Percentiles rank a stretch among this genome's conserved stretches.
Evolutionary conservation across 1,140 invertebrate genomes (phyloP).

Genomic region (Microplitis demolitor): DNA sequence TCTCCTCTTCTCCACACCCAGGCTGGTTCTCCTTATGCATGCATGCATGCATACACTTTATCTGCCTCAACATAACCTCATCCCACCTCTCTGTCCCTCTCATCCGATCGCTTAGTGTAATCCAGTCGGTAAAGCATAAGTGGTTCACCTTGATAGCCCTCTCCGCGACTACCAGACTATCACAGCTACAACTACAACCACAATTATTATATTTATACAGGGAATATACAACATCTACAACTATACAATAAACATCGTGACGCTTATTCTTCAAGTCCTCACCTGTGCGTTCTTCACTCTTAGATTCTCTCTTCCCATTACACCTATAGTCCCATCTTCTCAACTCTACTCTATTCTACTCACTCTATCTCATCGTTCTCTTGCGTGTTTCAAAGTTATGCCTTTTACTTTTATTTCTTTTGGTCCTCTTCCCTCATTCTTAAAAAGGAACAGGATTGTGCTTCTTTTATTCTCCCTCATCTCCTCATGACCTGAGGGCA

Average conservation of each 20-base stretch:
- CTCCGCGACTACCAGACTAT: conserved; percentile 20
- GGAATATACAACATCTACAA: background rate
- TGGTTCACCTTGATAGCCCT: conserved; percentile 58
- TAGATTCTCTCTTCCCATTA: conserved; percentile 9
- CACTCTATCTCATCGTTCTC: too few species aligned
- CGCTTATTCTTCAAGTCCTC: conserved; percentile 5
- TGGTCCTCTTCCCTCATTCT: too few species aligned
- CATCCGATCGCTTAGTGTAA: conserved; percentile 56
- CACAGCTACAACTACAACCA: conserved; percentile 16
- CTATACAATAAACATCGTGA: background rate
- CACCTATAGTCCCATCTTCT: background rate
- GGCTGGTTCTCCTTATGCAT: background rate
- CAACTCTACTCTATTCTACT: background rate
- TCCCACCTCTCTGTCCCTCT: background rate
- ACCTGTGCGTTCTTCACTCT: conserved; percentile 19
- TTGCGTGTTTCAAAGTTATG: too few species aligned
- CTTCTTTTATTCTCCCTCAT: conserved; percentile 47
- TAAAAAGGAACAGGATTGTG: background rate
- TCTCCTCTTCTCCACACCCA: background rate
- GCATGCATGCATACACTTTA: too few species aligned
- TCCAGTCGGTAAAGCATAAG: conserved; percentile 58
- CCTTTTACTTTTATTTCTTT: too few species aligned
- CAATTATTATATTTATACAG: conserved; percentile 12
- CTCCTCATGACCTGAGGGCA: conserved; percentile 50
- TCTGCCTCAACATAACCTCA: background rate